A percentile compares a stretch with the other conserved stretches of the same genome.
phyloP scores from a whole-genome alignment of 2,797 vertebrate genomes.

The Menidia menidia region DNA sequence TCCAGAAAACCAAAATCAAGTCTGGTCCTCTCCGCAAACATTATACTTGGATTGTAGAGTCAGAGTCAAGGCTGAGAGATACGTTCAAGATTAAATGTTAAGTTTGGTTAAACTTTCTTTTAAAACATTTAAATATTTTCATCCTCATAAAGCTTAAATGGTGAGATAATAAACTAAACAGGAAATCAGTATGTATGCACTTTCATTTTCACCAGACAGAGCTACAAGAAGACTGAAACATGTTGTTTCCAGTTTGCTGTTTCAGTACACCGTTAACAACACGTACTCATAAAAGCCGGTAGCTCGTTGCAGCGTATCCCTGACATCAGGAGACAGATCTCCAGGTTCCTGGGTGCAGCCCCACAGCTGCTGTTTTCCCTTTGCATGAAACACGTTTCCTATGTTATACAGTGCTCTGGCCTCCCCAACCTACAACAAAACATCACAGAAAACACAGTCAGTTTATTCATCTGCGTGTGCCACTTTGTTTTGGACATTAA shows the following conservation, averaged over 20 bases:
- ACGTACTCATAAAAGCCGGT: constrained; percentile 96
- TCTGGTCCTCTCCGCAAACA: neutral
- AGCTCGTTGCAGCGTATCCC: constrained; percentile 90
- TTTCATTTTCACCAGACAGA: too few relatives aligned
- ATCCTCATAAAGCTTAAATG: neutral
- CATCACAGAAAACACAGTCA: neutral
- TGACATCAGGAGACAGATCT: constrained; percentile 87
- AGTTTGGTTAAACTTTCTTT: neutral
- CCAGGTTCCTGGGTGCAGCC: constrained; percentile 88
- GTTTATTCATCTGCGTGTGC: neutral
- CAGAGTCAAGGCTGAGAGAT: neutral
- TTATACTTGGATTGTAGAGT: neutral
- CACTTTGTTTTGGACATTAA: neutral
- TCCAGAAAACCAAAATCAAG: neutral
- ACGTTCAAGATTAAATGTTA: too few relatives aligned
- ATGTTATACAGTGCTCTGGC: constrained; percentile 96
- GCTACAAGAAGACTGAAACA: too few relatives aligned
- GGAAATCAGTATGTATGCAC: neutral
- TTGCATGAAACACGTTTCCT: constrained; percentile 95
- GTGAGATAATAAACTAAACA: neutral
- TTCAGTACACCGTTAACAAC: neutral
- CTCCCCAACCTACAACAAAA: constrained; percentile 88
- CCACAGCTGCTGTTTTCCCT: constrained; percentile 96
- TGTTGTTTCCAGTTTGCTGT: too few relatives aligned
- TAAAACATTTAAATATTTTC: neutral